These are phyloP conservation scores for Cephalopholis sonnerati DNA, from an alignment of 2,113 vertebrate genomes.

Conservation along the genomic window DNA sequence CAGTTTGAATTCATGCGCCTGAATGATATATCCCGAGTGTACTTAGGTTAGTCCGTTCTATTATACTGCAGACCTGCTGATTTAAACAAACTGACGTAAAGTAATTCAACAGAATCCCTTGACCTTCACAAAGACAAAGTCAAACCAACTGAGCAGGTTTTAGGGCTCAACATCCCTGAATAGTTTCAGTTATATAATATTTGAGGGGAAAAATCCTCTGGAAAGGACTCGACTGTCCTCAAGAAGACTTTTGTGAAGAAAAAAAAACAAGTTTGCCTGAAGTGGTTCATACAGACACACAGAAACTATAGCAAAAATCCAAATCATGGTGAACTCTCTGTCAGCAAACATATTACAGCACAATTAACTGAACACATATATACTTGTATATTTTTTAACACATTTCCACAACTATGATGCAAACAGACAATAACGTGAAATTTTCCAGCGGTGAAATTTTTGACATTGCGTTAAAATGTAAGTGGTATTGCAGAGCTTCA, in stretches of 20 bases:
- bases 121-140: constrained; percentile 58
- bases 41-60: constrained; percentile 54
- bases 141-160: constrained; percentile 48
- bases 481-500: neutral
- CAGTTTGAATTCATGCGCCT: constrained; percentile 60
- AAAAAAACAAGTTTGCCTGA: neutral
- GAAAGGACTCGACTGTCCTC: neutral
- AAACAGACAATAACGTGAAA: neutral
- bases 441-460: neutral
- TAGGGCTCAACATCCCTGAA: constrained; percentile 2
- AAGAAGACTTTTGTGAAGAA: neutral
- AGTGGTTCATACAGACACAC: neutral
- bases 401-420: neutral
- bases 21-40: constrained; percentile 49
- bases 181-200: constrained; percentile 14
- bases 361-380: neutral
- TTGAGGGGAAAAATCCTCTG: neutral
- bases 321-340: neutral
- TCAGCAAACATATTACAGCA: neutral
- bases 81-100: constrained; percentile 64
- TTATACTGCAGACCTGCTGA: constrained; percentile 64
- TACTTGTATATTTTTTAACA: neutral
- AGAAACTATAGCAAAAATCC: neutral
- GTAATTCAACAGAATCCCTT: constrained; percentile 51
- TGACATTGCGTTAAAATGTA: neutral